phyloP scores from a whole-genome alignment of 2,113 vertebrate genomes.

The Cyphomyrus plagiostoma region DNA sequence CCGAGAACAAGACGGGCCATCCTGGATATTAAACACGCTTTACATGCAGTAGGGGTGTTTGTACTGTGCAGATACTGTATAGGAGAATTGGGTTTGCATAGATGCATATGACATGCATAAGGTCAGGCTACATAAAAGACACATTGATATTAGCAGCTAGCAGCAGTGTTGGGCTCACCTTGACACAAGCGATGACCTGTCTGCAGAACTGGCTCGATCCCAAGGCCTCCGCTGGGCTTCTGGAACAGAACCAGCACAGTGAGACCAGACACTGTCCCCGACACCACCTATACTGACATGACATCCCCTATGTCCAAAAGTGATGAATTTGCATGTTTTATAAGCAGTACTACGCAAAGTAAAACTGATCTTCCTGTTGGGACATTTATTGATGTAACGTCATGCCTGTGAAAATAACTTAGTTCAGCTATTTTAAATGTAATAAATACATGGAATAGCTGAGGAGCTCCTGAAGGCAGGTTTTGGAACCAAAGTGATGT shows the following conservation, averaged over 20 bases:
- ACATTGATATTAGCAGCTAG: neutral
- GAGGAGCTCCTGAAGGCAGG: neutral
- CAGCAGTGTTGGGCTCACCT: constrained; percentile 64
- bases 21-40: neutral
- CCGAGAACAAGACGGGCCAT: neutral
- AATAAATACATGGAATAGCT: neutral
- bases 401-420: neutral
- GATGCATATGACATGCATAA: neutral
- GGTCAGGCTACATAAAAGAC: neutral
- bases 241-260: constrained; percentile 50
- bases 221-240: constrained; percentile 92
- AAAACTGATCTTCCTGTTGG: neutral
- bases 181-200: constrained; percentile 86
- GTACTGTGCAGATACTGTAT: neutral
- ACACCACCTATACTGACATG: neutral
- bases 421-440: neutral
- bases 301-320: neutral
- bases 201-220: constrained; percentile 93
- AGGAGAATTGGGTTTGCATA: neutral
- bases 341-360: neutral
- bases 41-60: neutral
- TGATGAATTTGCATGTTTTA: neutral
- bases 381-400: neutral
- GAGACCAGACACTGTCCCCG: neutral
- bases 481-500: neutral